Percentiles rank a stretch among this genome's conserved stretches.
Evolutionary conservation across 35 echinoderm and acorn worm genomes (phyloP).

Genomic region (Lytechinus variegatus): DNA sequence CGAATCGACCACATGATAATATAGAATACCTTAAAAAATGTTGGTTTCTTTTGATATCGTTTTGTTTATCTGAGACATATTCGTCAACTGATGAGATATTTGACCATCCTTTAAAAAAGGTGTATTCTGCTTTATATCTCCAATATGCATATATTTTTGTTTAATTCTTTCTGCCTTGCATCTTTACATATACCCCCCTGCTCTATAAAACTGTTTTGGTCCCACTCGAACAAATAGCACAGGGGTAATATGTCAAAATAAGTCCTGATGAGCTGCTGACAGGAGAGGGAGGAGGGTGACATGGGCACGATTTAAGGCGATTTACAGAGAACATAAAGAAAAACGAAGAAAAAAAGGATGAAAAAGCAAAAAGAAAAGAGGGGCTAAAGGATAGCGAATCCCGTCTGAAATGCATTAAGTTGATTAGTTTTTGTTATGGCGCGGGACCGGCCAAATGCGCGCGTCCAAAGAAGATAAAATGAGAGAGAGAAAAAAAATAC

Average conservation of each 20-base stretch:
- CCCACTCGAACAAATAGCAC: background rate
- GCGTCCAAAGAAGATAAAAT: background rate
- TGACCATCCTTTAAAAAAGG: no score
- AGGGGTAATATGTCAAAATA: constrained; percentile 23
- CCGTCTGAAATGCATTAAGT: constrained; percentile 37
- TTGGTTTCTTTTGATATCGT: no score
- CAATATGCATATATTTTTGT: no score
- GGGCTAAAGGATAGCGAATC: constrained; percentile 15
- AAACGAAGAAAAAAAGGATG: background rate
- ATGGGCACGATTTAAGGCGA: constrained; percentile 26
- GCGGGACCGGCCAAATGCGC: constrained; percentile 10
- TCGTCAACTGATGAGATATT: no score
- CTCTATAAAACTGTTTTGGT: background rate
- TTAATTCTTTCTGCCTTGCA: no score
- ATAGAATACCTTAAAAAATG: no score
- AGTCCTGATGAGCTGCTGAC: constrained; percentile 28
- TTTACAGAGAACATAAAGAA: constrained; percentile 13
- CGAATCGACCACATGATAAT: no score
- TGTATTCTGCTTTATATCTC: no score
- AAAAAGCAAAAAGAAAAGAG: background rate
- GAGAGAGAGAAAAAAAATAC: background rate
- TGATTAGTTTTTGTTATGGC: constrained; percentile 41
- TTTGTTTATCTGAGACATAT: no score
- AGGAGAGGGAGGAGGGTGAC: background rate
- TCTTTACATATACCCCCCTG: no score